These are phyloP conservation scores for Hypomecis punctinalis DNA, from an alignment of 2,888 invertebrate genomes.

Conservation along the genomic window DNA sequence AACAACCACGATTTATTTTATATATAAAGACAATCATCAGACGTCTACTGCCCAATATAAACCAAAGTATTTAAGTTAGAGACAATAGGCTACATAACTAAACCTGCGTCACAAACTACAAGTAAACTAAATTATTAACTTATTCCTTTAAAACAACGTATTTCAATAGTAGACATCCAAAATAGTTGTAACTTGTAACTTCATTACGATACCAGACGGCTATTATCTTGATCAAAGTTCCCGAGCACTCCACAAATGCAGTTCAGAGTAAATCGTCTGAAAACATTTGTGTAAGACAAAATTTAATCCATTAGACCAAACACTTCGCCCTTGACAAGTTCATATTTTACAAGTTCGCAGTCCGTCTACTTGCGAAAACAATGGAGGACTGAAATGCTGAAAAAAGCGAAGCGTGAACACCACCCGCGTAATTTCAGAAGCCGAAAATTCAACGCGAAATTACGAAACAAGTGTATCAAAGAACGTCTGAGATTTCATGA, in stretches of 20 bases:
- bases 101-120: too few species aligned
- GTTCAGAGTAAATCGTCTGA: background rate
- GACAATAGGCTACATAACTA: too few species aligned
- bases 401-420: conserved; percentile 25
- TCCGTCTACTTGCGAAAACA: conserved; percentile 25
- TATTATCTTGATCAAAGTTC: background rate
- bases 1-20: too few species aligned
- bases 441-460: conserved; percentile 31
- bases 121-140: too few species aligned
- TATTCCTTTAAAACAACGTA: too few species aligned
- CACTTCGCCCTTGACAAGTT: conserved; percentile 18
- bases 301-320: conserved; percentile 12
- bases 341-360: conserved; percentile 9
- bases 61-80: too few species aligned
- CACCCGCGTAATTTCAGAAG: conserved; percentile 20
- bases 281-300: background rate
- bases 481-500: conserved; percentile 24
- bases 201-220: background rate
- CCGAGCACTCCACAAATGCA: background rate
- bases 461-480: conserved; percentile 35
- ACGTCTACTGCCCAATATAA: too few species aligned
- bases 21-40: too few species aligned
- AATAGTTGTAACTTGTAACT: background rate
- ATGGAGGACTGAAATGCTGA: conserved; percentile 14
- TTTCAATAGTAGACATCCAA: too few species aligned